phyloP scores from a whole-genome alignment of 2,797 vertebrate species.

The Artibeus lituratus region DNA sequence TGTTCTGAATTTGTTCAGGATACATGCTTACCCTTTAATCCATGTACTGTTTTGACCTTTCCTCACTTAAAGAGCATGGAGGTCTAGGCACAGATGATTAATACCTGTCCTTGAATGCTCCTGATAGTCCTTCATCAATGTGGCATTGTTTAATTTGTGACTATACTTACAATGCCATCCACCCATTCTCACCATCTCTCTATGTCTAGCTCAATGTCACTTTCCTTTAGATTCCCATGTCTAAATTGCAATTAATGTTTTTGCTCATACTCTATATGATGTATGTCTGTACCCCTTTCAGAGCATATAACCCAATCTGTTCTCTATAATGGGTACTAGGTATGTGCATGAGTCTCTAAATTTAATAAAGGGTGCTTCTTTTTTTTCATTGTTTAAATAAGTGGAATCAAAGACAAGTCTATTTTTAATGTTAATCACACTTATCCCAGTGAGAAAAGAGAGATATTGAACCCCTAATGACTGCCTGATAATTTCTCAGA shows the following conservation, averaged over 20 bases:
- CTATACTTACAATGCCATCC: neutral
- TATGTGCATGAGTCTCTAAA: neutral
- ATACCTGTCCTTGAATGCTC: neutral
- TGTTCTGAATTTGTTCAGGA: neutral
- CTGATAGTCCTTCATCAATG: neutral
- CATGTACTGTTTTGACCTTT: neutral
- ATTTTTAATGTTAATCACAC: neutral
- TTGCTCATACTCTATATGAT: neutral
- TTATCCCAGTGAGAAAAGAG: neutral
- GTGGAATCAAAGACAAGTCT: neutral
- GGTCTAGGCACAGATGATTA: neutral
- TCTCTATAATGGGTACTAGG: neutral
- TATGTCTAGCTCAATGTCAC: neutral
- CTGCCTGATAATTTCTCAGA: neutral
- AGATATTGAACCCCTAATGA: neutral
- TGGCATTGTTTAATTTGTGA: neutral
- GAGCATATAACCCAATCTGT: neutral
- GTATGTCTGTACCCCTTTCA: neutral
- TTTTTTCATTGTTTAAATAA: neutral
- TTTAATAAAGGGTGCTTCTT: neutral
- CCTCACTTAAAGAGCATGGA: neutral
- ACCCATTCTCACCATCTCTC: neutral
- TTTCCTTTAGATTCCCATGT: neutral
- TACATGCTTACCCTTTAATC: neutral
- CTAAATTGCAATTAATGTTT: neutral